Evolutionary conservation across 2,797 vertebrate genomes (phyloP).

Genomic region (Sebastes diaconus): DNA sequence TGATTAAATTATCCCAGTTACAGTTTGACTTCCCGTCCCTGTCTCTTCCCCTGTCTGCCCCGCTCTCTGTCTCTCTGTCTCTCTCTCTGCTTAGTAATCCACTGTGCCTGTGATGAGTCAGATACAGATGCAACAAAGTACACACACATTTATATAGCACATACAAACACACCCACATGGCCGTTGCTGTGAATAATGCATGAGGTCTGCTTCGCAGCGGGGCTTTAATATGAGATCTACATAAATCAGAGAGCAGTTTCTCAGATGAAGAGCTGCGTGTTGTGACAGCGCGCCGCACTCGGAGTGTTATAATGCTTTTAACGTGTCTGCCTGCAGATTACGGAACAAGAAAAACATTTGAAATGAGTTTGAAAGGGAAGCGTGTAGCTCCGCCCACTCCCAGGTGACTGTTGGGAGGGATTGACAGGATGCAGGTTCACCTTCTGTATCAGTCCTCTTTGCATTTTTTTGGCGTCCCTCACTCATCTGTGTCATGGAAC

Average conservation of each 20-base stretch:
- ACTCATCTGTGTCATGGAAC: not conserved
- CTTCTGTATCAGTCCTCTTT: not conserved
- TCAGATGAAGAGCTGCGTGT: slow-evolving; percentile 32
- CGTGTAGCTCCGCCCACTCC: not conserved
- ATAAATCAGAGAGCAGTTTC: slow-evolving; percentile 63
- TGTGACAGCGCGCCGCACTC: slow-evolving; percentile 27
- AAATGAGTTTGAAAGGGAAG: slow-evolving; percentile 19
- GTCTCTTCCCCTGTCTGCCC: not conserved
- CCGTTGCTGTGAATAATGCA: slow-evolving; percentile 65
- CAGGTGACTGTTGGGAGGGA: not conserved
- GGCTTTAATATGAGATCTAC: slow-evolving; percentile 66
- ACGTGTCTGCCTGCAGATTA: slow-evolving; percentile 25
- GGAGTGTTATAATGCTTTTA: slow-evolving; percentile 19
- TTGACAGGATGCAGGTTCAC: not conserved
- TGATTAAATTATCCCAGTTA: not conserved
- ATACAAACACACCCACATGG: not conserved
- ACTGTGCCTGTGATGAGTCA: slow-evolving; percentile 43
- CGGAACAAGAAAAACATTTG: not conserved
- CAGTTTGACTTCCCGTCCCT: not conserved
- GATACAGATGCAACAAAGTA: slow-evolving; percentile 19
- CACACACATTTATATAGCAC: not conserved
- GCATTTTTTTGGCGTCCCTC: not conserved
- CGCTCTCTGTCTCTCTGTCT: not conserved
- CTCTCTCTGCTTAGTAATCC: slow-evolving; percentile 35
- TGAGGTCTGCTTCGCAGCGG: slow-evolving; percentile 41